These are phyloP conservation scores for Mamestra brassicae DNA, from an alignment of 2,888 invertebrate genomes.

Conservation along the genomic window DNA sequence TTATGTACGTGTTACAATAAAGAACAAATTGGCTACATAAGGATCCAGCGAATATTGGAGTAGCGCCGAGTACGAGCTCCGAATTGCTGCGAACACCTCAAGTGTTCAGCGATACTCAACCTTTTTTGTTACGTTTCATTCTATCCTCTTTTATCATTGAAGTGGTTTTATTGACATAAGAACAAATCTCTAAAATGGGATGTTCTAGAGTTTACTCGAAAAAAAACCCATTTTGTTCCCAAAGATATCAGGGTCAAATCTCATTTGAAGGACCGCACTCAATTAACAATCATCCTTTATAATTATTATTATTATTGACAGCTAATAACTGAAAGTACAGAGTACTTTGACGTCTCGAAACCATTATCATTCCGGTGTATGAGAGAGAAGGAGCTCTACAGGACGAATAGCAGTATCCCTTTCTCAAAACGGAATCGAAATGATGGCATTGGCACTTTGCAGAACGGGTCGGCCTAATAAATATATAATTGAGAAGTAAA, in stretches of 20 bases:
- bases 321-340: no score
- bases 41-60: conserved; percentile 34
- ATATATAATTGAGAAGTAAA: no score
- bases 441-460: no score
- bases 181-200: neutral
- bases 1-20: conserved; percentile 37
- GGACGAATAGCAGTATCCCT: neutral
- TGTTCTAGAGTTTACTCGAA: no score
- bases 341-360: neutral
- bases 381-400: neutral
- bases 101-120: conserved; percentile 45
- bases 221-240: no score
- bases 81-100: conserved; percentile 35
- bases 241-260: no score
- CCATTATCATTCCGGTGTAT: neutral
- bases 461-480: no score
- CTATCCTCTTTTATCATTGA: conserved; percentile 13
- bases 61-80: conserved; percentile 17
- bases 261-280: no score
- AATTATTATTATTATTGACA: no score
- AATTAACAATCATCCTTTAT: no score
- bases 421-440: neutral
- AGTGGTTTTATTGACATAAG: conserved; percentile 19
- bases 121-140: conserved; percentile 36
- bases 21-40: conserved; percentile 43